These are phyloP conservation scores for Synanthedon formicaeformis DNA, from an alignment of 2,888 invertebrate species.

Conservation along the genomic window DNA sequence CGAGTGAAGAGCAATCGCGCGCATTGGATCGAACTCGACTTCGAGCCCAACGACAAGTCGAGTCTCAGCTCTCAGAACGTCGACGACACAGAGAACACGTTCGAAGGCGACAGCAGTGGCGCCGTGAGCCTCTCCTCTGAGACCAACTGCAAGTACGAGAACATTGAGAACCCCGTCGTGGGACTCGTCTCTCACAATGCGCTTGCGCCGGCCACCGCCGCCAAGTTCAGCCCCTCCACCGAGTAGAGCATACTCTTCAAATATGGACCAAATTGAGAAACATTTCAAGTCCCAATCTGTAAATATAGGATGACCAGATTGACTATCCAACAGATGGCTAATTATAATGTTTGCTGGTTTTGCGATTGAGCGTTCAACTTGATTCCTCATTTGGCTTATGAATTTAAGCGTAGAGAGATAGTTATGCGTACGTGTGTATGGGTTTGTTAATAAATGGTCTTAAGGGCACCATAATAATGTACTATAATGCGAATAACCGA, in stretches of 20 bases:
- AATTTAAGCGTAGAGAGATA: no score
- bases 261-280: no score
- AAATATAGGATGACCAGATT: no score
- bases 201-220: slow-evolving; percentile 37
- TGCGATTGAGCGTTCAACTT: no score
- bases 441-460: slow-evolving; percentile 3
- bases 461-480: no score
- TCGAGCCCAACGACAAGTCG: slow-evolving; percentile 45
- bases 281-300: no score
- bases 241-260: slow-evolving; percentile 15
- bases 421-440: no score
- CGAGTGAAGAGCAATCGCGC: slow-evolving; percentile 85
- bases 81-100: slow-evolving; percentile 56
- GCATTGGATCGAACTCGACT: slow-evolving; percentile 83
- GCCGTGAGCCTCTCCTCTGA: slow-evolving; percentile 61
- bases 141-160: slow-evolving; percentile 60
- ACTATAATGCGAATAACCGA: no score
- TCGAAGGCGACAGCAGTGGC: slow-evolving; percentile 59
- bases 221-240: slow-evolving; percentile 46
- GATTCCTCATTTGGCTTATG: no score
- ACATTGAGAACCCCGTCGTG: slow-evolving; percentile 62
- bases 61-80: slow-evolving; percentile 55
- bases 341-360: no score
- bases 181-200: slow-evolving; percentile 50
- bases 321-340: no score